Evolutionary conservation across 2,888 invertebrate species (phyloP), one percentile per base, ranked within the genome.

Genomic region (Zele albiditarsus): DNA sequence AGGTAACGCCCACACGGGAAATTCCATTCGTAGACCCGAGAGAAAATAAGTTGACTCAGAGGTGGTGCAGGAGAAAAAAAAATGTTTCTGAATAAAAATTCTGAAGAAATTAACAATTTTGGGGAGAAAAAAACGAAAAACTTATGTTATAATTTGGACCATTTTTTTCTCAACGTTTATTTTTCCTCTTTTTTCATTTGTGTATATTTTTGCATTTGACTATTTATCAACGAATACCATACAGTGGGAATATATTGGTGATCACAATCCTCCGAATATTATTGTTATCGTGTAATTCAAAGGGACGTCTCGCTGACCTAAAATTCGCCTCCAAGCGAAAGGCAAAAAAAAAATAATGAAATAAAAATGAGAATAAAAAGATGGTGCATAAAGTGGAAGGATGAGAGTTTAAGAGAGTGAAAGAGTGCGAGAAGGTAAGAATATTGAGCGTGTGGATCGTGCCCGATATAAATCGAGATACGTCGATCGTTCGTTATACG

Each of bases 401-500:
- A 6, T 38, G 38, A 12, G 12, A 38, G 38, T 38, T 38, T 38
- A 65, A 53, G 46, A 42, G 46, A 25, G 63, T 70, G 12, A 69
- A 27, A 46, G 27, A 58, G n/a, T 31, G 57, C 8, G 66, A 58
- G 46, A 27, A 71, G 20, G 71, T 33, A 62, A 69, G 27, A 74
- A 28, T 46, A 8, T 63, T 73, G 76, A 77, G 74, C 73, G 72
- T 76, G 72, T 71, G 60, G 75, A 78, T 78, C 77, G 79, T 79
- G 80, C 77, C 77, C 75, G 79, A 79, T 79, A 79, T 79, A 79
- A 80, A 79, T 80, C 77, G 79, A 80, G 78, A 78, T 79, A 79
- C 78, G 79, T 79, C 79, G 82, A 80, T 80, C 80, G 82, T 80
- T 82, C 78, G 80, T 78, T 79, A 79, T 80, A 78, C 77, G 72